Conservation (phyloP, 2,888 invertebrate genomes). For the Romanomermis culicivorax region DNA sequence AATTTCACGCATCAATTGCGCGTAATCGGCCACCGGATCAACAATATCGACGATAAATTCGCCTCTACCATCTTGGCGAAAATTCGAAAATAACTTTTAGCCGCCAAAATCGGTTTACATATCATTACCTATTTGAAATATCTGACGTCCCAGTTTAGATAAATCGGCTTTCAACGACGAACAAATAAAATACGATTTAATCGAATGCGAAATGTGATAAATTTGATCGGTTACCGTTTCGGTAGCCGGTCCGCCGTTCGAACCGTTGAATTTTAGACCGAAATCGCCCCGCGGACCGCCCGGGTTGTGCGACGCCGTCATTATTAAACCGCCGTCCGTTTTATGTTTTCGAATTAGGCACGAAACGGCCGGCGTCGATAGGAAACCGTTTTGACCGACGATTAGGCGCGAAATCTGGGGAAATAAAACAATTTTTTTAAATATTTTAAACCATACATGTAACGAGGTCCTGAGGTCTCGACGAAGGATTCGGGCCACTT, state of each 20-base stretch:
- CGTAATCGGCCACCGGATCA: conserved; percentile 71
- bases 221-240: conserved; percentile 70
- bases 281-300: conserved; percentile 93
- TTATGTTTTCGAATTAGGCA: conserved; percentile 62
- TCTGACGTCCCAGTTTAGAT: conserved; percentile 45
- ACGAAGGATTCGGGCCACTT: too few relatives aligned
- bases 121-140: conserved; percentile 42
- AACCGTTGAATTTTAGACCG: conserved; percentile 92
- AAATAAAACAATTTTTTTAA: too few relatives aligned
- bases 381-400: conserved; percentile 75
- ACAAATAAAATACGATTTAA: conserved; percentile 57
- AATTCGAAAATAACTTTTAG: too few relatives aligned
- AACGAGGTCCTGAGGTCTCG: too few relatives aligned
- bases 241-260: conserved; percentile 89
- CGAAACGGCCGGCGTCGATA: conserved; percentile 93
- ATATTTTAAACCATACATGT: too few relatives aligned
- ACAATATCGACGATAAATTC: conserved; percentile 64
- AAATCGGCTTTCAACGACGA: conserved; percentile 55
- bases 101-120: too few relatives aligned
- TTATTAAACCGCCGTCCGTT: conserved; percentile 67
- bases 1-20: conserved; percentile 72
- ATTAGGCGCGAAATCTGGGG: conserved; percentile 56
- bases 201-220: conserved; percentile 51
- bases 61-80: too few relatives aligned
- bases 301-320: conserved; percentile 97